A percentile compares a stretch with the other conserved stretches of the same genome.
Evolutionary conservation across 2,797 vertebrate species (phyloP).

Genomic region (Peromyscus attwateri): DNA sequence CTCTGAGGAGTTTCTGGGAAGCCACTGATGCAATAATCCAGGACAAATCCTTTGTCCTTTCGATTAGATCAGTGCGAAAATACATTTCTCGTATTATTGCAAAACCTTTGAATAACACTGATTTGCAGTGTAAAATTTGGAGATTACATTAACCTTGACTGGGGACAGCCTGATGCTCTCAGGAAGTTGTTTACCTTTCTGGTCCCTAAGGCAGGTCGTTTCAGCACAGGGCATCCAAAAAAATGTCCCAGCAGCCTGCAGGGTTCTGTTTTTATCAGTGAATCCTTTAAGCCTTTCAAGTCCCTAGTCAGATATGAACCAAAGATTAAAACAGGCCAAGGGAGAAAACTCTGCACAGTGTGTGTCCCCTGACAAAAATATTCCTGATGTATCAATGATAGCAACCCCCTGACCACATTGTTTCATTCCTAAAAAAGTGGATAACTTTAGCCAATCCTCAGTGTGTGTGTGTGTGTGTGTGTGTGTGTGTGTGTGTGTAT

Average conservation of each 20-base stretch:
- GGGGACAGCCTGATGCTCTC: background rate
- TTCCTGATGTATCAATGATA: slow-evolving; percentile 16
- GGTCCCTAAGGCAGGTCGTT: background rate
- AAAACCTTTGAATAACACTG: background rate
- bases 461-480: too few species aligned
- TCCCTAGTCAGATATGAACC: background rate
- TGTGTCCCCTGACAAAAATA: background rate
- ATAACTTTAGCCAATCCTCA: background rate
- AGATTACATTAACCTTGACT: background rate
- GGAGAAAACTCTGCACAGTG: background rate
- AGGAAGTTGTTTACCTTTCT: background rate
- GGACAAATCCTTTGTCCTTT: slow-evolving; percentile 13
- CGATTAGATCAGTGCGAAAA: background rate
- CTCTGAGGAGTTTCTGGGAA: background rate
- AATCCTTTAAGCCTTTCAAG: slow-evolving; percentile 12
- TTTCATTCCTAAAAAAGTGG: slow-evolving; percentile 36
- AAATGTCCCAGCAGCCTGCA: background rate
- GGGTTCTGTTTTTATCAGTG: background rate
- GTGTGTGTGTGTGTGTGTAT: background rate
- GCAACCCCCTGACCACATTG: background rate
- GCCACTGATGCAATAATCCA: background rate
- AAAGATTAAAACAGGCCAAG: background rate
- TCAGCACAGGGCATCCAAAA: background rate
- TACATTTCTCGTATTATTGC: background rate
- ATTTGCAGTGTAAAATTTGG: background rate